Percentiles rank a stretch among this genome's conserved stretches.
phyloP scores from a whole-genome alignment of 2,888 invertebrate genomes.

The Epirrhoe tristata region DNA sequence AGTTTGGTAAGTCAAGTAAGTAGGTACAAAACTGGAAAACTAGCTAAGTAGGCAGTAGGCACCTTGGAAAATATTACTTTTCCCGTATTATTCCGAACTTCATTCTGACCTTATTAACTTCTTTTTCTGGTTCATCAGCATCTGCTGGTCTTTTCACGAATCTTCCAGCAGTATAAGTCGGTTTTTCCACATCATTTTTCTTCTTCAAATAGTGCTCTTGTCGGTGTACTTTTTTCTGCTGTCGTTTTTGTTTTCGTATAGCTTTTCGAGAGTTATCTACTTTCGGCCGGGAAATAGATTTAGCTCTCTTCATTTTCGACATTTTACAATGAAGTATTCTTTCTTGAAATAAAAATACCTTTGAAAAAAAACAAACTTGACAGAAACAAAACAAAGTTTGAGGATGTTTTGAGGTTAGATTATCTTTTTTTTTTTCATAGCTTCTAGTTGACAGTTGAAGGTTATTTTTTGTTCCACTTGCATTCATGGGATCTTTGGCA shows the following conservation, averaged over 20 bases:
- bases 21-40: background rate
- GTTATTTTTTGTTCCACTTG: slow-evolving; percentile 13
- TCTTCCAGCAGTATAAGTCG: slow-evolving; percentile 59
- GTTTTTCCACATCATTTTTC: slow-evolving; percentile 53
- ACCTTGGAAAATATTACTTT: background rate
- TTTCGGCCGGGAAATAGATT: slow-evolving; percentile 53
- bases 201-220: slow-evolving; percentile 75
- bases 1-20: no score
- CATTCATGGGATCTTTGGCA: background rate
- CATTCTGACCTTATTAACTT: slow-evolving; percentile 56
- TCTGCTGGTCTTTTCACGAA: slow-evolving; percentile 71
- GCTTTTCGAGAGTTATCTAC: slow-evolving; percentile 86
- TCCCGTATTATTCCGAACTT: background rate
- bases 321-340: background rate
- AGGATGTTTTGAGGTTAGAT: slow-evolving; percentile 24
- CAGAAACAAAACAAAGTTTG: slow-evolving; percentile 18
- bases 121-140: slow-evolving; percentile 43
- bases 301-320: slow-evolving; percentile 66
- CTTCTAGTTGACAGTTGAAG: no score
- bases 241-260: slow-evolving; percentile 89
- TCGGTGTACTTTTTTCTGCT: slow-evolving; percentile 87
- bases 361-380: background rate
- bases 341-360: background rate
- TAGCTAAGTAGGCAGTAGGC: background rate
- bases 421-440: background rate